These are phyloP conservation scores for Drosophila greeni DNA, from an alignment of 2,888 invertebrate genomes.

Conservation along the genomic window DNA sequence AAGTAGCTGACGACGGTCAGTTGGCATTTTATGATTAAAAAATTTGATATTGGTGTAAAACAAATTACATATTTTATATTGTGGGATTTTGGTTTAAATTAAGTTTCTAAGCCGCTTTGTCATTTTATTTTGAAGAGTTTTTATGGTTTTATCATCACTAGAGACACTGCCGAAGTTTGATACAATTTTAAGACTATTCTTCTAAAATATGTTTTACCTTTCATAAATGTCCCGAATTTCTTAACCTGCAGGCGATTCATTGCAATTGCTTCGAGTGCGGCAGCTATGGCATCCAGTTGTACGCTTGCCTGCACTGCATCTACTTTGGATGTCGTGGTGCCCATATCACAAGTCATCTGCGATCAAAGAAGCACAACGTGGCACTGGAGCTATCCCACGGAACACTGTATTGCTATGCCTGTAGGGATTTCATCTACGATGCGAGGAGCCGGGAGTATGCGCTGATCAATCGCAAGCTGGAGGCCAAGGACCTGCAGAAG, in stretches of 20 bases:
- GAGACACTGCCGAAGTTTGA: too few species aligned
- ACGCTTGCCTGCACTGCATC: conserved; percentile 93
- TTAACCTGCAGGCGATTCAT: conserved; percentile 83
- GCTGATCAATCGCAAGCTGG: conserved; percentile 80
- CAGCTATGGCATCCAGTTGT: conserved; percentile 87
- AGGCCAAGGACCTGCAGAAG: conserved; percentile 82
- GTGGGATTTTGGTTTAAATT: too few species aligned
- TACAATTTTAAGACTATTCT: not conserved
- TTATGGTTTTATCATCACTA: too few species aligned
- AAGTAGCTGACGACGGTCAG: not conserved
- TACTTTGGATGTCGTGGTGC: conserved; percentile 94
- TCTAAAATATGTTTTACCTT: not conserved
- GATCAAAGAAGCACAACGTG: conserved; percentile 88
- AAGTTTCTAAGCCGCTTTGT: not conserved
- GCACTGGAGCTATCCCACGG: conserved; percentile 94
- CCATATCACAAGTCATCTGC: conserved; percentile 93
- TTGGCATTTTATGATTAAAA: not conserved
- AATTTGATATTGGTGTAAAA: not conserved
- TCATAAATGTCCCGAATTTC: not conserved
- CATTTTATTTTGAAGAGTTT: not conserved
- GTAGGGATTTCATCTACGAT: conserved; percentile 95
- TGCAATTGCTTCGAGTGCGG: conserved; percentile 91
- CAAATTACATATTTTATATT: too few species aligned
- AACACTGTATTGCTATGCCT: conserved; percentile 92
- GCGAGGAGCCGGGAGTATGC: conserved; percentile 83